A percentile compares a stretch with the other conserved stretches of the same genome.
Conservation (phyloP, 1,140 invertebrate genomes). For the Drosophila ohnishii region DNA sequence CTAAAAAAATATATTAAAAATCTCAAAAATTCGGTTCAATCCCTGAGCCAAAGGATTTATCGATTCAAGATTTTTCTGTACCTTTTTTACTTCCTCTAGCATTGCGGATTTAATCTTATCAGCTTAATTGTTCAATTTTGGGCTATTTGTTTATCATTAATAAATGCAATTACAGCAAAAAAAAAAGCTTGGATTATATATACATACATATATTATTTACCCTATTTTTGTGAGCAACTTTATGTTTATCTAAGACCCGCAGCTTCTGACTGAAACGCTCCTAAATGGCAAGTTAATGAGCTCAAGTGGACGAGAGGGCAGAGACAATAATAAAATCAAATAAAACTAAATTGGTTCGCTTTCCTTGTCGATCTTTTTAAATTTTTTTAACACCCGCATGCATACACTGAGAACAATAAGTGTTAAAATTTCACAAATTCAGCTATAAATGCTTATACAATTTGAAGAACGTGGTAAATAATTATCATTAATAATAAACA, state of each 20-base stretch:
- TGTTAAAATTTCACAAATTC: neutral
- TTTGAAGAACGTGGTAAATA: no score
- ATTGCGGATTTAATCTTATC: conserved; percentile 9
- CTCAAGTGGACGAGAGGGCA: conserved; percentile 51
- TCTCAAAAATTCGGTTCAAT: conserved; percentile 44
- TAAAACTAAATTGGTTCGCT: conserved; percentile 48
- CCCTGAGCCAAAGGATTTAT: conserved; percentile 31
- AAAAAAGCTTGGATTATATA: conserved; percentile 14
- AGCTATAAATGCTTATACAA: neutral
- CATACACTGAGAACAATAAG: neutral
- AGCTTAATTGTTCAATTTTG: conserved; percentile 10
- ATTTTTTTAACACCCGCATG: conserved; percentile 5
- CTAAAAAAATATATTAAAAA: conserved; percentile 13
- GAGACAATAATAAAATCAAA: conserved; percentile 61
- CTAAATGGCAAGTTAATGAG: conserved; percentile 70
- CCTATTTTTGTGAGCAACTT: neutral
- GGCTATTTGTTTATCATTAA: conserved; percentile 23
- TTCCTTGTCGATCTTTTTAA: conserved; percentile 7
- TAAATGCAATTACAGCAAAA: conserved; percentile 18
- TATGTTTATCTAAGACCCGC: conserved; percentile 45
- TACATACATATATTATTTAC: conserved; percentile 15
- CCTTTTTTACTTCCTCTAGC: conserved; percentile 5
- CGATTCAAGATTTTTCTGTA: conserved; percentile 36
- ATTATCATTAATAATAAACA: no score
- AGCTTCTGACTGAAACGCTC: conserved; percentile 23